Evolutionary conservation across 2,888 invertebrate genomes (phyloP), one percentile per base, ranked within the genome.

Genomic region (Phengaris alcon): DNA sequence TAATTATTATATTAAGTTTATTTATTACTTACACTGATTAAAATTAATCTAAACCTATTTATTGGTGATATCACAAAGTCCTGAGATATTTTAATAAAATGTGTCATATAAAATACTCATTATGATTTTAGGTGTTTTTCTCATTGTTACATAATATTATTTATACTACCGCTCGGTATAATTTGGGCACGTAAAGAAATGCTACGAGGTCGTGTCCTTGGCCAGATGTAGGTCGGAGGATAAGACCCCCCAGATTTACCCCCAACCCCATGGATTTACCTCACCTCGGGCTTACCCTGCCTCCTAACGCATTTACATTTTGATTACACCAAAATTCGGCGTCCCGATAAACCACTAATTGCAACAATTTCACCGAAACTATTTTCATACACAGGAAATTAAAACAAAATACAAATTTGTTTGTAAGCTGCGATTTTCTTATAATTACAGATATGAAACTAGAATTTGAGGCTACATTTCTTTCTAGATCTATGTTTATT

Each of bases 151-250:
- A 3, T 55, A n/a, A 55, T 64, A 64, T 64, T 22, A 59, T 64
- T 64, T 59, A 35, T 64, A 64, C 12, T 64, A 44, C 64, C 2
- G 22, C 10, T 10, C 12, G 35, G 64, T 64, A 44, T 64, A 44
- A 64, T 35, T 64, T 64, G 13, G 55, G 55, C n/a, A 64, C 64
- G 64, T 64, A 13, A 64, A 35, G 64, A 52, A 12, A 52, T 44
- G 15, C 72, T 76, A 77, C 86, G 87, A 86, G 89, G 89, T 82
- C 88, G 81, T 87, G 91, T 87, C 93, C 92, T 92, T 90, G 88
- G 76, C 46, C 44, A 90, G 91, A 93, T 92, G 89, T 93, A 86
- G 93, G 93, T 86, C 92, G 87, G 79, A 83, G 92, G 93, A 93
- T 92, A 92, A 92, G 74, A 81, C 35, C 64, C 64, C 59, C 59